Base-by-base conservation (phyloP, 2,797 vertebrate species). In the Denticeps clupeoides region DNA sequence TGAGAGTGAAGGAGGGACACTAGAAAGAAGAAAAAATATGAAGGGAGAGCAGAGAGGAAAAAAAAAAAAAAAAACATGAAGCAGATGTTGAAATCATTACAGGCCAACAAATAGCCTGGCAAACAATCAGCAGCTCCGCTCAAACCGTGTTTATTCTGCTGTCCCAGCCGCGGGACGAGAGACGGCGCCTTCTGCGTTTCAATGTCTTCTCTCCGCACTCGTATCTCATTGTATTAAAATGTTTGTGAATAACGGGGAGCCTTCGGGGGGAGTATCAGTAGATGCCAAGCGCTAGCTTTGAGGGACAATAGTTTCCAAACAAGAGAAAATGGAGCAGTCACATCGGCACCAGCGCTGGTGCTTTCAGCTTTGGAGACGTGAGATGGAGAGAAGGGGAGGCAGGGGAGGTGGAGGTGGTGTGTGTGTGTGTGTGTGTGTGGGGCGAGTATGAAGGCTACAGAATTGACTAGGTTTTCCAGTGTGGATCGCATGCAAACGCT, bases 221-320 rank as follows among this genome's bases (percentile, higher is more conserved):
- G 28, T 12, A 18, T 26, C 21, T 13, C n/a, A 10, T 12, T 35
- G 23, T 32, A 32, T 47, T 42, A 33, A 26, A 10, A 38, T 21
- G 26, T 4, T 16, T 21, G 45, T 5, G 7, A 47, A 31, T 41
- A 11, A 38, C 35, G 33, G 27, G 41, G 50, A 38, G 51, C 56
- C 19, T 35, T 27, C 28, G 37, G 48, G 56, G 55, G 60, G 59
- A 65, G 56, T 55, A 61, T 69, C 56, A 51, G 57, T 69, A 64
- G 67, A 68, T 60, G 68, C 61, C 66, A 55, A 70, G 68, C 64
- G 57, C 35, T 38, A 16, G 35, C 56, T 68, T 71, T 67, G 54
- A 62, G 53, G 59, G 56, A 75, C 68, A 70, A 78, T 72, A 67
- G 68, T 65, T 62, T 59, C 60, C 58, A 54, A 55, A 62, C 63